Evolutionary conservation across 2,797 vertebrate genomes (phyloP).

Genomic region (Acrossocheilus fasciatus): DNA sequence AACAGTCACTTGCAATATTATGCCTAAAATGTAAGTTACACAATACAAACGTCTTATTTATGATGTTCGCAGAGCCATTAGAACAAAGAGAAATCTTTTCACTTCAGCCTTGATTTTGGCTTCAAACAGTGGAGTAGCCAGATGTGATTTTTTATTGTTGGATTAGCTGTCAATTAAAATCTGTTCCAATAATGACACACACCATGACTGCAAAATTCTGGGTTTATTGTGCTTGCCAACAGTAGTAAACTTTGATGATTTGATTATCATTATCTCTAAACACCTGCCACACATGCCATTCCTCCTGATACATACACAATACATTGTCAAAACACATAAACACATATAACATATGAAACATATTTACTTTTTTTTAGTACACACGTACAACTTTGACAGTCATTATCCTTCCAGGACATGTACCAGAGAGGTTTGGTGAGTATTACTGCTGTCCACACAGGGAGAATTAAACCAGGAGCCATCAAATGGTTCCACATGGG

Average conservation of each 20-base stretch:
- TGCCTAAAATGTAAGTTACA: background rate
- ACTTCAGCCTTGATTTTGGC: conserved; percentile 44
- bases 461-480: conserved; percentile 46
- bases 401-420: conserved; percentile 5
- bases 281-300: conserved; percentile 1
- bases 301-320: background rate
- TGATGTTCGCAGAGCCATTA: background rate
- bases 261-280: conserved; percentile 4
- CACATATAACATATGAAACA: background rate
- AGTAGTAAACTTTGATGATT: conserved; percentile 36
- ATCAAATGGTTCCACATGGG: conserved; percentile 59
- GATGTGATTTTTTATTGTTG: conserved; percentile 53
- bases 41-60: background rate
- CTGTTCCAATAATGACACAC: conserved; percentile 51
- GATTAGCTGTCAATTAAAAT: conserved; percentile 53
- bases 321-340: background rate
- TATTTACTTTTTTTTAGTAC: background rate
- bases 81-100: background rate
- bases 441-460: conserved; percentile 46
- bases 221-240: conserved; percentile 16
- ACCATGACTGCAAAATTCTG: conserved; percentile 33
- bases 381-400: background rate
- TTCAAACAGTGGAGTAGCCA: conserved; percentile 35
- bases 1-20: background rate
- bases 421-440: conserved; percentile 44